Conservation (phyloP, 2,888 invertebrate genomes). For the Drosophila phalerata region DNA sequence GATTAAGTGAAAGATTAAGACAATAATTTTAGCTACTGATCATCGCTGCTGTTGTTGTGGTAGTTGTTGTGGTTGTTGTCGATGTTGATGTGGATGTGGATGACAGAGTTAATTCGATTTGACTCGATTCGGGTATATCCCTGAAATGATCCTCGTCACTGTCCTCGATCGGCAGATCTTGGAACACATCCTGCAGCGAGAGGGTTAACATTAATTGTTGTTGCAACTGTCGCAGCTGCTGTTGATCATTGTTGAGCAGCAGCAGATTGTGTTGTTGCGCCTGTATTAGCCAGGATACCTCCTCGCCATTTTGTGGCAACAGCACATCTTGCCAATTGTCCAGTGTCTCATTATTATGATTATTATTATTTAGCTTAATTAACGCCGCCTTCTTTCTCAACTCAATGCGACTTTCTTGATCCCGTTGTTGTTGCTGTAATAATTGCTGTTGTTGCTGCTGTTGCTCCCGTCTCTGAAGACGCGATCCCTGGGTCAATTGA, state of each 20-base stretch:
- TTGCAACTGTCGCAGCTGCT: background rate
- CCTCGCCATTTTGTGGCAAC: conserved; percentile 2
- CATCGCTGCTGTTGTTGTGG: background rate
- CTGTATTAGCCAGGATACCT: conserved; percentile 14
- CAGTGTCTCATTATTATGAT: background rate
- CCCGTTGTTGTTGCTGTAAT: background rate
- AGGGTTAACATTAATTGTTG: background rate
- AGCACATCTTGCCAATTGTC: conserved; percentile 34
- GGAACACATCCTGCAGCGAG: conserved; percentile 2
- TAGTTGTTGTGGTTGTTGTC: background rate
- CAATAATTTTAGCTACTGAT: background rate
- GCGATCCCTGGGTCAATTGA: background rate
- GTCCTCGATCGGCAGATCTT: conserved; percentile 15
- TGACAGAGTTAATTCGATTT: background rate
- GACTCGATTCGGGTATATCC: conserved; percentile 12
- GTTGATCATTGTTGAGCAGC: conserved; percentile 3
- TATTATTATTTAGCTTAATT: background rate
- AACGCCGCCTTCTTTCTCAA: background rate
- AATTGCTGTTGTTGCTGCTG: conserved; percentile 14
- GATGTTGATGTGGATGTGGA: background rate
- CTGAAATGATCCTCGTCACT: conserved; percentile 26
- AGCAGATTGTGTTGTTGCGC: background rate
- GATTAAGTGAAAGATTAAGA: background rate
- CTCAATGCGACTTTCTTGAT: background rate
- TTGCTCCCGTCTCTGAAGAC: background rate